Base-by-base conservation (phyloP, 2,113 vertebrate genomes). In the Tichodroma muraria region DNA sequence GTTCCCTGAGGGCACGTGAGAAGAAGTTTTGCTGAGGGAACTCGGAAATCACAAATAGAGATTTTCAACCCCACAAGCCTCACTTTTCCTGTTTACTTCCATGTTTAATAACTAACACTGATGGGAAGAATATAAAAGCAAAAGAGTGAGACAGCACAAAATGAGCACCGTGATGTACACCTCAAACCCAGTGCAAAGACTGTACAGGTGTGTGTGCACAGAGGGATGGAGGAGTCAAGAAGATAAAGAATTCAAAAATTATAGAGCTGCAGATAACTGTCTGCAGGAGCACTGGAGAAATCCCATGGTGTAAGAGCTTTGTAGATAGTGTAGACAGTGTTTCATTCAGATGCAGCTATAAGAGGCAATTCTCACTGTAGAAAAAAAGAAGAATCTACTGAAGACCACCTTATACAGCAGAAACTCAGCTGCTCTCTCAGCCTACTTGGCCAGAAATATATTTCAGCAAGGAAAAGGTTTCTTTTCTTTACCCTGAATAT, bases 391-490 rank as follows among this genome's bases (percentile, higher is more conserved):
- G 7, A 60, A 18, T 16, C 61, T 47, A 13, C 42, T 31, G 31
- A 84, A 76, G 73, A 72, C 21, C 63, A 73, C 10, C 37, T 40
- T 37, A 50, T 5, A 33, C 64, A 84, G 89, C 40, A 92, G 27
- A 80, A 91, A 50, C 24, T 13, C 52, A 66, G 64, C 40, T 66
- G 68, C 47, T 47, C 59, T 80, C 38, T 88, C 66, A 88, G 11
- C 81, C 89, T 66, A 73, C 89, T 88, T 96, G 91, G 95, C 93
- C 89, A 65, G 19, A 73, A 56, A 54, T 11, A 31, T 8, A 56
- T 69, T 86, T 73, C 84, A 85, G 28, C n/a, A 85, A 88, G 85
- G 83, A 90, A 88, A 35, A 87, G 24, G 17, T 64, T 82, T 63
- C 19, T 85, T 72, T 79, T 80, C 45, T 81, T 65, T 56, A 57